Evolutionary conservation across 2,888 invertebrate genomes (phyloP), one percentile per base, ranked within the genome.

Genomic region (Drosophila helvetica): DNA sequence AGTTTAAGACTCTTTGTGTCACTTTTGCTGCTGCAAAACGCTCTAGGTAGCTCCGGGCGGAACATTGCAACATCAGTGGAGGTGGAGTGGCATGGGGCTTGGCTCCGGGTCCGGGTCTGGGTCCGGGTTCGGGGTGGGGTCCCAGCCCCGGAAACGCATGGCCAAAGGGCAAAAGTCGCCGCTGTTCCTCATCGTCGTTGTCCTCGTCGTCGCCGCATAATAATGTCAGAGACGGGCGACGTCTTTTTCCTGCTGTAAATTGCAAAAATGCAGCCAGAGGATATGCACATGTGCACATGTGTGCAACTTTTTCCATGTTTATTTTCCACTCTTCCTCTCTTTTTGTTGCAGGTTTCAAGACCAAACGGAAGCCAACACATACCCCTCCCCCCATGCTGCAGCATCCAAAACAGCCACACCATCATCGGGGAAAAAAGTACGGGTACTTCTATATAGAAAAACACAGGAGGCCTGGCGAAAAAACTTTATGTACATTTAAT

Each of bases 191-290:
- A 71, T 72, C 79, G 78, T 75, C 80, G 80, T 42, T 17, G 22
- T 54, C 42, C 69, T 72, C 77, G 79, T 68, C 80, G 72, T 72
- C 79, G 78, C 78, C 80, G 80, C 82, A 82, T 81, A 79, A 82
- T 85, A 86, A 85, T 85, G 85, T 85, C 87, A 81, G 76, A 80
- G 77, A 77, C 85, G 79, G 85, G 85, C 85, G 85, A 86, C 85
- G 78, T 82, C 82, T 86, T 85, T 86, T 85, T 84, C 80, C 76
- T 70, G 78, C 77, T 75, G 86, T 79, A 83, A 83, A 86, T 83
- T 77, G 78, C 74, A 80, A 85, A 82, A 82, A 85, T 79, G 64
- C 78, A 78, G 74, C 75, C 82, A 65, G 63, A 60, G 73, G 79
- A 66, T 56, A 74, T 53, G 65, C 54, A 67, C 64, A 66, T 59